phyloP scores from a whole-genome alignment of 2,797 vertebrate genomes.

The Chaetophractus vellerosus region DNA sequence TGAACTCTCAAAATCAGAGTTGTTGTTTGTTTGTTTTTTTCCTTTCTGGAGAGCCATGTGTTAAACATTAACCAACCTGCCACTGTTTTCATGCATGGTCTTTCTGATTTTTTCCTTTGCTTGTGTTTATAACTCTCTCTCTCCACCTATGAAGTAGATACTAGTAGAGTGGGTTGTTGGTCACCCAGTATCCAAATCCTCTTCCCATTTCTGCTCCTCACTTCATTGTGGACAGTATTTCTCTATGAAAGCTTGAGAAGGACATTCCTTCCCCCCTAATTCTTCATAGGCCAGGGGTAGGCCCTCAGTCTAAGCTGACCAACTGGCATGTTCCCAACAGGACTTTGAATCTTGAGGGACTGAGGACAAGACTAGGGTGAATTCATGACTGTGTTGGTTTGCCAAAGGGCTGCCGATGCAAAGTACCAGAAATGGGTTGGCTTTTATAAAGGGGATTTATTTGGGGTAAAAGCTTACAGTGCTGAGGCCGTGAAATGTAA shows the following conservation, averaged over 20 bases:
- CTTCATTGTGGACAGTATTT: too few species aligned
- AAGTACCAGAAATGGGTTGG: too few species aligned
- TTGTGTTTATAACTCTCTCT: conserved; percentile 12
- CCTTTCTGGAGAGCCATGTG: background rate
- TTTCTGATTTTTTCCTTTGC: conserved; percentile 9
- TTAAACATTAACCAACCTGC: conserved; percentile 64
- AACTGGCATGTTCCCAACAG: conserved; percentile 36
- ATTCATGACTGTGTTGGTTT: background rate
- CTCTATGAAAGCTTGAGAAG: background rate
- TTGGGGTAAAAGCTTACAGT: too few species aligned
- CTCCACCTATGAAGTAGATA: background rate
- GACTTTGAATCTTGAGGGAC: conserved; percentile 70
- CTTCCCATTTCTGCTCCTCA: background rate
- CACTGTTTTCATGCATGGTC: background rate
- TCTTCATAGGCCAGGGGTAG: background rate
- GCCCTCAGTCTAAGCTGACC: background rate
- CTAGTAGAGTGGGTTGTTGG: background rate
- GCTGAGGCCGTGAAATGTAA: too few species aligned
- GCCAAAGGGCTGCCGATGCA: too few species aligned
- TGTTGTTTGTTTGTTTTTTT: too few species aligned
- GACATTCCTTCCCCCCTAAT: background rate
- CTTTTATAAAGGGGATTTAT: too few species aligned
- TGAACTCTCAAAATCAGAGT: too few species aligned
- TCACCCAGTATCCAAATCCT: background rate
- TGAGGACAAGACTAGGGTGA: background rate